These are phyloP conservation scores for Macaria notata DNA, from an alignment of 2,888 invertebrate species.

Conservation along the genomic window DNA sequence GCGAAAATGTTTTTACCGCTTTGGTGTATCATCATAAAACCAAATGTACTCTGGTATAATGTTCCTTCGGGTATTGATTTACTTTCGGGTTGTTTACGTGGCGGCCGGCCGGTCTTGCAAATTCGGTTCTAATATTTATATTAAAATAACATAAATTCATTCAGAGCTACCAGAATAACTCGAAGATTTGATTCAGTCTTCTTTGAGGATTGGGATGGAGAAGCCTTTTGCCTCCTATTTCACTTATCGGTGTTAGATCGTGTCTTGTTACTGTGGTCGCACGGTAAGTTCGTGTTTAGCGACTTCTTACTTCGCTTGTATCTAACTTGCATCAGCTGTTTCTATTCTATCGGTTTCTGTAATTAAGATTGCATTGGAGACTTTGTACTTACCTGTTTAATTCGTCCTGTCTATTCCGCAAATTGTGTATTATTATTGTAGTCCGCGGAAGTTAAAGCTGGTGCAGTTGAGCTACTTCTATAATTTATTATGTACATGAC, in stretches of 20 bases:
- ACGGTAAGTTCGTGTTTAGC: constrained; percentile 44
- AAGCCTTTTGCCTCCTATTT: constrained; percentile 2
- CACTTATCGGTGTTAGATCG: constrained; percentile 6
- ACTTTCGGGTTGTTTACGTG: constrained; percentile 68
- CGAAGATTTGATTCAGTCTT: constrained; percentile 34
- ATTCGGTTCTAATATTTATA: constrained; percentile 57
- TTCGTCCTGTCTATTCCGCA: constrained; percentile 1
- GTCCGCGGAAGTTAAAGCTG: too few species aligned
- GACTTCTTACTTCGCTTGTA: background rate
- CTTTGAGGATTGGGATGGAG: constrained; percentile 10
- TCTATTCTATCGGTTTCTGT: constrained; percentile 1
- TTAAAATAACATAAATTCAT: constrained; percentile 53
- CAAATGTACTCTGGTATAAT: constrained; percentile 49
- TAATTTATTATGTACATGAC: too few species aligned
- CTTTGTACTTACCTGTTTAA: background rate
- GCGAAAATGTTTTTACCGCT: constrained; percentile 58
- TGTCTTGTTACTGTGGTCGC: constrained; percentile 43
- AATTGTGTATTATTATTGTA: too few species aligned
- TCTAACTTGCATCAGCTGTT: constrained; percentile 2
- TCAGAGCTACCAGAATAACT: constrained; percentile 51
- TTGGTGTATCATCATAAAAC: constrained; percentile 70
- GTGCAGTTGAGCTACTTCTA: too few species aligned
- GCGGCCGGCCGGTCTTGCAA: constrained; percentile 66
- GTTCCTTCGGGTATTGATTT: constrained; percentile 65
- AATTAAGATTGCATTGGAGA: constrained; percentile 5